Base-by-base conservation (phyloP, 2,797 vertebrate genomes). In the Vultur gryphus region DNA sequence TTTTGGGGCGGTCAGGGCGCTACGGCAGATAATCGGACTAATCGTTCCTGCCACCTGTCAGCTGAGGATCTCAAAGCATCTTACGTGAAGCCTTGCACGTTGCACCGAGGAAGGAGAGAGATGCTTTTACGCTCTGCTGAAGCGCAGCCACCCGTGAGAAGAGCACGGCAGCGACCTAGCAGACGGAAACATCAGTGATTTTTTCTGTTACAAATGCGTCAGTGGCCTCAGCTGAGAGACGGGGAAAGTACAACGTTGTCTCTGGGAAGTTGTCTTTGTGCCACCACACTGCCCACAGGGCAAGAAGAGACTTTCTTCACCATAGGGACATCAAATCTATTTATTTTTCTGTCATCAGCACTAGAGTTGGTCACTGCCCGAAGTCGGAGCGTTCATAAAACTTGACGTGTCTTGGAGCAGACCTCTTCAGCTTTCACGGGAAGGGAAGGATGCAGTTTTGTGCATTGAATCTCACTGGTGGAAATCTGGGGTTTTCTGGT, bases 141-240 rank as follows among this genome's bases (percentile, higher is more conserved):
- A 71, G 85, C 2, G 10, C 67, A 59, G 52, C 78, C 41, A 43
- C 48, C 51, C 17, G 0, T 46, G 54, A 85, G 78, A 59, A 59
- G 57, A 65, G 51, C 84, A 15, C 0, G 1, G 84, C 75, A 84
- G 79, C 26, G 31, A 5, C 65, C 29, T 4, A 11, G 44, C 72
- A 39, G 72, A 39, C 0, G 4, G 69, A 52, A 77, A 17, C 20
- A 7, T 9, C 15, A 3, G 2, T 6, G 9, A 43, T 46, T 9
- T 61, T 76, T 80, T 57, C 67, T 80, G 46, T 58, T 39, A 46
- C 35, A 21, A 10, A 52, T 13, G 24, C 3, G 0, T 35, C 81
- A 0, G 0, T 41, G 48, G 88, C 54, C 58, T 90, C 77, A 54
- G 49, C 44, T 77, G 84, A 77, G 89, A 76, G 1, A 2, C 1